Evolutionary conservation across 2,113 vertebrate genomes (phyloP).

Genomic region (Herpetotheres cachinnans): DNA sequence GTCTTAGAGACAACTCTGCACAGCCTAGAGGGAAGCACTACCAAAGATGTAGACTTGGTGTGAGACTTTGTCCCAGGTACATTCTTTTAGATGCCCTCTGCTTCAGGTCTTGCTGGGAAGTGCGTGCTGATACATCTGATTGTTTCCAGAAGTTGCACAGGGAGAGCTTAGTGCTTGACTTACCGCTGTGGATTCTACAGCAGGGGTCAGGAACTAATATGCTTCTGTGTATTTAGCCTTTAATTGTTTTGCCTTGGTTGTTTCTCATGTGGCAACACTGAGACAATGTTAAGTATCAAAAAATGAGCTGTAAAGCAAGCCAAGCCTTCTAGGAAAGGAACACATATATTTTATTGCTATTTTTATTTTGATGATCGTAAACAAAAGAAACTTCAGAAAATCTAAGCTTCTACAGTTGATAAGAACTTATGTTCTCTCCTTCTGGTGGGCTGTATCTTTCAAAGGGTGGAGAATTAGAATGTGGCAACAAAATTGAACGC

Average conservation of each 20-base stretch:
- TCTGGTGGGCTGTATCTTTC: background rate
- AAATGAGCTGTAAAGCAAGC: background rate
- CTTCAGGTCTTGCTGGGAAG: background rate
- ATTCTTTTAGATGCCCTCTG: background rate
- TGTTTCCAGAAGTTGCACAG: background rate
- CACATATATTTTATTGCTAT: background rate
- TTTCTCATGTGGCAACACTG: background rate
- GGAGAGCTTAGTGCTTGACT: background rate
- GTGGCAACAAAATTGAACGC: background rate
- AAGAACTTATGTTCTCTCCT: background rate
- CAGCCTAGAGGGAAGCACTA: background rate
- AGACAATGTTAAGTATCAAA: background rate
- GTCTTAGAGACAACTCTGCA: background rate
- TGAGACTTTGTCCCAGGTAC: background rate
- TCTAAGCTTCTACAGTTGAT: background rate
- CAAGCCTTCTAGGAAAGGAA: background rate
- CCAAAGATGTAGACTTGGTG: background rate
- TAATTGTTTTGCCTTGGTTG: background rate
- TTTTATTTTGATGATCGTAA: background rate
- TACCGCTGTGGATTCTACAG: background rate
- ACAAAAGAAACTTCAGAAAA: background rate
- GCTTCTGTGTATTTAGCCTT: background rate
- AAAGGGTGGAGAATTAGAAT: background rate
- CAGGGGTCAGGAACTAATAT: background rate
- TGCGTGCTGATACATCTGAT: background rate